These are phyloP conservation scores for Temnothorax ravouxi DNA, from an alignment of 2,888 invertebrate genomes.

Conservation along the genomic window DNA sequence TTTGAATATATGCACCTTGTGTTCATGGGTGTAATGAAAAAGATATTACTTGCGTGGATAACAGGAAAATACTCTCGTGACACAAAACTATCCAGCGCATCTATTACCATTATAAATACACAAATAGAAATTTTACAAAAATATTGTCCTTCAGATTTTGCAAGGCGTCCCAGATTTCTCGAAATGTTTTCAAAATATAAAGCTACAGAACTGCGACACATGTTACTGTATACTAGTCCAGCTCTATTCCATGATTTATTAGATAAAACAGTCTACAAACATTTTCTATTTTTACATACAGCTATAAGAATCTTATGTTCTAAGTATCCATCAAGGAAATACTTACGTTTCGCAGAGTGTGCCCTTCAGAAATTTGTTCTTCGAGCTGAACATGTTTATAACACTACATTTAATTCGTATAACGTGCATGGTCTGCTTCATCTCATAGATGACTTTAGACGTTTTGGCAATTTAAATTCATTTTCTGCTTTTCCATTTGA, in stretches of 20 bases:
- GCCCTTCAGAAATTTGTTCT: conserved; percentile 5
- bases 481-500: conserved; percentile 16
- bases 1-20: conserved; percentile 22
- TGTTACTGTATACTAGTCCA: not conserved
- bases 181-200: not conserved
- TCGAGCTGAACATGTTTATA: not conserved
- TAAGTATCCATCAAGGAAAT: not conserved
- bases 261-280: not conserved
- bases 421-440: conserved; percentile 10
- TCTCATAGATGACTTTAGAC: not conserved
- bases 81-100: not conserved
- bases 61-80: not conserved
- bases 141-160: not conserved
- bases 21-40: not conserved
- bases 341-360: conserved; percentile 15
- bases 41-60: not conserved
- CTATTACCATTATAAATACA: not conserved
- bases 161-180: not conserved
- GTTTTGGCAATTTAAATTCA: not conserved
- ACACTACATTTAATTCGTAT: conserved; percentile 6
- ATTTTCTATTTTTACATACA: conserved; percentile 19
- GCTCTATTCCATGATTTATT: not conserved
- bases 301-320: not conserved
- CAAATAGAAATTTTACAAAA: not conserved
- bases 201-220: conserved; percentile 2